These are phyloP conservation scores for Matsumurasca onukii DNA, from an alignment of 1,140 invertebrate species.

Conservation along the genomic window DNA sequence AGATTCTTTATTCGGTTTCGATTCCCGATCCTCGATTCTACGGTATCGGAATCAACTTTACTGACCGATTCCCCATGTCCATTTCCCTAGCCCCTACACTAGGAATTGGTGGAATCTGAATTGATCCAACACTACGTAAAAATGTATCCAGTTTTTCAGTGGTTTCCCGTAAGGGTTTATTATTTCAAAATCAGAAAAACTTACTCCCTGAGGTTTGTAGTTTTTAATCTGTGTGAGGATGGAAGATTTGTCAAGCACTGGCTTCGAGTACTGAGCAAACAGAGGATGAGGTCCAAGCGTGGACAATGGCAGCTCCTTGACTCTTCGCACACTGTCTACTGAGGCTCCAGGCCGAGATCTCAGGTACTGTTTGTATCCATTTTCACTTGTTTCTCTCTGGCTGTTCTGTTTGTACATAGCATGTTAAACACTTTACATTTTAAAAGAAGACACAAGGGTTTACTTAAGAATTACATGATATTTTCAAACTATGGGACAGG, in stretches of 20 bases:
- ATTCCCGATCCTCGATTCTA: no score
- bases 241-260: slow-evolving; percentile 46
- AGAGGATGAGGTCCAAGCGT: slow-evolving; percentile 60
- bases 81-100: no score
- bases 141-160: no score
- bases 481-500: no score
- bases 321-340: slow-evolving; percentile 81
- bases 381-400: slow-evolving; percentile 74
- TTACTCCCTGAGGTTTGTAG: slow-evolving; percentile 81
- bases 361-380: slow-evolving; percentile 90
- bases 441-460: neutral
- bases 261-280: slow-evolving; percentile 50
- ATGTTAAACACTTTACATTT: slow-evolving; percentile 3
- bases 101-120: no score
- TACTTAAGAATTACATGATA: no score
- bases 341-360: slow-evolving; percentile 84
- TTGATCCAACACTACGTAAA: no score
- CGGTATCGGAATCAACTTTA: no score
- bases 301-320: slow-evolving; percentile 64
- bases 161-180: no score
- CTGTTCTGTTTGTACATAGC: slow-evolving; percentile 55
- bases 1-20: no score
- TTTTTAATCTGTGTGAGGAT: slow-evolving; percentile 77
- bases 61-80: no score
- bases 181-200: slow-evolving; percentile 44